These are phyloP conservation scores for Spodoptera litura DNA, from an alignment of 1,140 invertebrate genomes.

Conservation along the genomic window DNA sequence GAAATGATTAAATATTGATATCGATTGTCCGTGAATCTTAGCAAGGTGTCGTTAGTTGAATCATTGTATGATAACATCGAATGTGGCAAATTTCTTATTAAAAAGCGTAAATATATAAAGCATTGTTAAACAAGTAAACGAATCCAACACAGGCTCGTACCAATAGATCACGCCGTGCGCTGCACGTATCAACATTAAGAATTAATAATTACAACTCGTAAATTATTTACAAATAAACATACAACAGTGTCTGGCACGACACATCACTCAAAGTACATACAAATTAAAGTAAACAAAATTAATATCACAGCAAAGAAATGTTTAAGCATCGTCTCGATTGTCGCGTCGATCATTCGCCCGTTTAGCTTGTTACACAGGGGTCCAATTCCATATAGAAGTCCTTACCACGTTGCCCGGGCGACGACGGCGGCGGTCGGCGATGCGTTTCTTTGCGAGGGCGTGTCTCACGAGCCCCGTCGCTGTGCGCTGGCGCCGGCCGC, in stretches of 20 bases:
- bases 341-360: conserved; percentile 38
- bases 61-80: conserved; percentile 25
- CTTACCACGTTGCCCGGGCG: conserved; percentile 42
- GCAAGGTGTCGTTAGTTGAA: conserved; percentile 1
- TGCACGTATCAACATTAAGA: conserved; percentile 54
- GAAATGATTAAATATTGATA: neutral
- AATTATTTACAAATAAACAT: conserved; percentile 75
- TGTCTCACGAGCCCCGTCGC: neutral
- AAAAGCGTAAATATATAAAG: conserved; percentile 36
- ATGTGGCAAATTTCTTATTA: conserved; percentile 14
- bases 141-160: conserved; percentile 22
- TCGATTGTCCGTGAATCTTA: neutral
- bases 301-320: conserved; percentile 84
- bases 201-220: conserved; percentile 63
- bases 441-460: conserved; percentile 14
- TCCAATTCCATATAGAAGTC: conserved; percentile 57
- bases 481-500: conserved; percentile 46
- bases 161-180: conserved; percentile 46
- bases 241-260: conserved; percentile 68
- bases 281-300: conserved; percentile 75
- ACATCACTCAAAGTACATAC: conserved; percentile 65
- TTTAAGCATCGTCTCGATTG: conserved; percentile 62
- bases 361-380: conserved; percentile 57
- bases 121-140: conserved; percentile 20
- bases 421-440: conserved; percentile 8